Base-by-base conservation (phyloP, 2,113 vertebrate species). In the Gallinago undulata region DNA sequence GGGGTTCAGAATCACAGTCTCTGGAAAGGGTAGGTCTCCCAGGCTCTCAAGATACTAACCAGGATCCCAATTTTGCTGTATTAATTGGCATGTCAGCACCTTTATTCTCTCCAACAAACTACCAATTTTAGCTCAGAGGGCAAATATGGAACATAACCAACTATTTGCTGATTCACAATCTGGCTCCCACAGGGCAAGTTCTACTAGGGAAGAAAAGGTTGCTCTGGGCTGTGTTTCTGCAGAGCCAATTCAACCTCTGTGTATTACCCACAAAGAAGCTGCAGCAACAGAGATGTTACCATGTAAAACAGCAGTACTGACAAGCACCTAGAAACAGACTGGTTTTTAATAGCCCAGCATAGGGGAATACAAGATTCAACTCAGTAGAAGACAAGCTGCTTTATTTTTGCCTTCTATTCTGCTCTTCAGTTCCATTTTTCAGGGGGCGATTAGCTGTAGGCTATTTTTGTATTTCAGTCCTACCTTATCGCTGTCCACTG, bases 401-500 rank as follows among this genome's bases (percentile, higher is more conserved):
- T 51, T 47, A 30, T 59, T 79, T 43, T 35, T 23, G 7, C 62
- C 57, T 85, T 62, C 72, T 60, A 3, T 60, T 73, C 28, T 50
- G 23, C 55, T 81, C 59, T 84, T 70, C 85, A 67, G 16, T 41
- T 64, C 80, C 2, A 31, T 78, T 70, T 76, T 86, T 50, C 56
- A 21, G 17, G 39, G 21, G 31, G 6, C 2, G 12, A 86, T n/a
- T 59, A 93, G 13, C 60, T 93, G 64, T 80, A 35, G 21, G 2
- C 6, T 66, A 31, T 94, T 96, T 89, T 86, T 70, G 89, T 53
- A 63, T 94, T 94, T 68, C 76, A 63, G 85, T 97, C 98, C 96
- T 99, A 99, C 99, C 99, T 99, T 99, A 98, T 99, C 99, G 60
- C 99, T 99, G 98, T 99, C 99, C 90, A 99, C 98, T 30, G 99